phyloP scores from a whole-genome alignment of 2,113 vertebrate genomes.

The Irena cyanogastra region DNA sequence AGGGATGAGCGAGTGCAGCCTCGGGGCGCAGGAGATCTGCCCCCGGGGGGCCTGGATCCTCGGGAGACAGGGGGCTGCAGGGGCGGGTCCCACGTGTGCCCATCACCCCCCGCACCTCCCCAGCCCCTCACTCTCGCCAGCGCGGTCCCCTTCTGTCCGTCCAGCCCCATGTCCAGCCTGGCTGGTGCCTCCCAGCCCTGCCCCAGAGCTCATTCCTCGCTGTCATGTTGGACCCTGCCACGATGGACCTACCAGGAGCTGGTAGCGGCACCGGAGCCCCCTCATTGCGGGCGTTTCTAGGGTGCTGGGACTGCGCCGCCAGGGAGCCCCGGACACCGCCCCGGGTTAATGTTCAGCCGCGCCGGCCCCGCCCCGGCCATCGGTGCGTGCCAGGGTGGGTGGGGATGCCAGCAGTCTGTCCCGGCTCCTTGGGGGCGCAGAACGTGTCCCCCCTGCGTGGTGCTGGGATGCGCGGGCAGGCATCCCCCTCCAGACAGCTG shows the following conservation, averaged over 20 bases:
- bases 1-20: neutral
- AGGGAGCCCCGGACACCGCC: neutral
- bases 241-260: neutral
- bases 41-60: too few species aligned
- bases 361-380: neutral
- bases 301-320: rapidly evolving
- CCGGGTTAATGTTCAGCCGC: neutral
- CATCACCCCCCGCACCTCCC: neutral
- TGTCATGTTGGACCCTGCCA: rapidly evolving
- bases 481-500: rapidly evolving
- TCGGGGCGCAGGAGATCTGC: rapidly evolving
- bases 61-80: neutral
- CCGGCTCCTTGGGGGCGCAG: rapidly evolving
- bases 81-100: rapidly evolving
- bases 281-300: neutral
- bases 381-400: rapidly evolving
- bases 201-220: neutral
- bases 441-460: rapidly evolving
- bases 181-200: neutral
- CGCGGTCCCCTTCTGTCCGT: rapidly evolving
- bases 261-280: neutral
- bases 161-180: rapidly evolving
- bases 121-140: neutral
- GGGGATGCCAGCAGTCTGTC: neutral
- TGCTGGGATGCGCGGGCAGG: neutral